Evolutionary conservation across 2,888 invertebrate genomes (phyloP).

Genomic region (Trissolcus japonicus): DNA sequence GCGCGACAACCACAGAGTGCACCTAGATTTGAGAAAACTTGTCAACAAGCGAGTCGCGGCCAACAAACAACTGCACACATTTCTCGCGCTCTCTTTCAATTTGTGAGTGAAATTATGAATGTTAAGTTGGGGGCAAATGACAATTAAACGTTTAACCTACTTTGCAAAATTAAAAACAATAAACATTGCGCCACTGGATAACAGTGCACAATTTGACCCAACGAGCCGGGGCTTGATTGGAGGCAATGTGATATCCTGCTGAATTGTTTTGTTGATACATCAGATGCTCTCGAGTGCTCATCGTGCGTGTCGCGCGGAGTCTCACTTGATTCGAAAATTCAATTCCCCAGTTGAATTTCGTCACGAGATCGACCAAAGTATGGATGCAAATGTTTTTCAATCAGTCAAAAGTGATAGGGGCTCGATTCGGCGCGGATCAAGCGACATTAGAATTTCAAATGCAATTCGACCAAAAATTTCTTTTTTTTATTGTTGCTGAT

Average conservation of each 20-base stretch:
- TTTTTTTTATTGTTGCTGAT: background rate
- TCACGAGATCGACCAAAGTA: too few species aligned
- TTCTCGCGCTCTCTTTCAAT: background rate
- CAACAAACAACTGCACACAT: background rate
- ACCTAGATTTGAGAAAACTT: too few species aligned
- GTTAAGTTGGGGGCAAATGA: constrained; percentile 1
- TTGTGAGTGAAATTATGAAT: background rate
- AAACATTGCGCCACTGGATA: constrained; percentile 4
- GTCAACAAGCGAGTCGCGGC: too few species aligned
- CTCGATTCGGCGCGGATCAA: background rate
- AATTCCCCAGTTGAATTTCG: too few species aligned
- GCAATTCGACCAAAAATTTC: constrained; percentile 17
- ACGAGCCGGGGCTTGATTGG: too few species aligned
- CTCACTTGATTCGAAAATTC: too few species aligned
- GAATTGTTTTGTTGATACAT: background rate
- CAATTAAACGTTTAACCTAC: constrained; percentile 31
- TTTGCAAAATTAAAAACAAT: constrained; percentile 7
- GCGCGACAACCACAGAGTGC: background rate
- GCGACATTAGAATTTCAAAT: constrained; percentile 46
- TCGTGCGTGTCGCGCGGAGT: too few species aligned
- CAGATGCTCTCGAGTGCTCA: too few species aligned
- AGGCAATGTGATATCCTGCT: background rate
- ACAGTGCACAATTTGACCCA: too few species aligned
- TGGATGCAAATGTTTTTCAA: too few species aligned
- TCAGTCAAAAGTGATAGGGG: constrained; percentile 23